Conservation (phyloP, 2,888 invertebrate genomes). For the Lymantria dispar region DNA sequence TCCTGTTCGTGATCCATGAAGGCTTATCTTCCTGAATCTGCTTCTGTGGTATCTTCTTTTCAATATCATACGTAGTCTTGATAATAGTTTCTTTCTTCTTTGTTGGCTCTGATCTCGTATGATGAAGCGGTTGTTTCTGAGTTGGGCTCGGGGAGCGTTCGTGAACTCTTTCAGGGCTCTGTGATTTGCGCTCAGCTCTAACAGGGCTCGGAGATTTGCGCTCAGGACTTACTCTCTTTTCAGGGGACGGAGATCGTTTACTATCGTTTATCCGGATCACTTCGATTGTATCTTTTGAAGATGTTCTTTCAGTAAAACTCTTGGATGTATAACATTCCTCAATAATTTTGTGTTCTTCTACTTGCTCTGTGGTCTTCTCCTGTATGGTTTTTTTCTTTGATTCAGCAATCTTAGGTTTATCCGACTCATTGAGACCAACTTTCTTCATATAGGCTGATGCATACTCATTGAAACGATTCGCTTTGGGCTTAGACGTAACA, state of each 20-base stretch:
- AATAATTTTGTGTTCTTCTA: constrained; percentile 39
- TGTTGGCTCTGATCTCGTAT: constrained; percentile 37
- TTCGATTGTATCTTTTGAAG: constrained; percentile 61
- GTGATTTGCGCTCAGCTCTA: constrained; percentile 48
- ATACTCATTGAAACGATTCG: constrained; percentile 71
- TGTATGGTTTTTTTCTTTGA: constrained; percentile 46
- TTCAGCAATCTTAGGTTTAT: constrained; percentile 53
- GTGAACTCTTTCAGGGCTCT: constrained; percentile 54
- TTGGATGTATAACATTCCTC: constrained; percentile 48
- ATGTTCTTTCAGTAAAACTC: constrained; percentile 50
- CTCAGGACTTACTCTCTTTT: constrained; percentile 45
- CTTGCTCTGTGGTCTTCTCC: constrained; percentile 34
- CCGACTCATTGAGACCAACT: constrained; percentile 62
- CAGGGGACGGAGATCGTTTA: constrained; percentile 59
- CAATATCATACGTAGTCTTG: constrained; percentile 56
- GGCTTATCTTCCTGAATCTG: constrained; percentile 79
- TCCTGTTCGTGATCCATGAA: constrained; percentile 84
- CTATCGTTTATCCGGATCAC: constrained; percentile 52
- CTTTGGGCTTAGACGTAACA: constrained; percentile 54
- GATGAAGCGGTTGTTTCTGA: constrained; percentile 40
- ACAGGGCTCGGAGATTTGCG: constrained; percentile 37
- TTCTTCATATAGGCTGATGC: constrained; percentile 78
- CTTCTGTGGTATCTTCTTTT: constrained; percentile 58
- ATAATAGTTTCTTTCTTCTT: constrained; percentile 61
- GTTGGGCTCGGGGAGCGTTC: constrained; percentile 60